Evolutionary conservation across 2,888 invertebrate genomes (phyloP).

Genomic region (Oxystoma pomonae): DNA sequence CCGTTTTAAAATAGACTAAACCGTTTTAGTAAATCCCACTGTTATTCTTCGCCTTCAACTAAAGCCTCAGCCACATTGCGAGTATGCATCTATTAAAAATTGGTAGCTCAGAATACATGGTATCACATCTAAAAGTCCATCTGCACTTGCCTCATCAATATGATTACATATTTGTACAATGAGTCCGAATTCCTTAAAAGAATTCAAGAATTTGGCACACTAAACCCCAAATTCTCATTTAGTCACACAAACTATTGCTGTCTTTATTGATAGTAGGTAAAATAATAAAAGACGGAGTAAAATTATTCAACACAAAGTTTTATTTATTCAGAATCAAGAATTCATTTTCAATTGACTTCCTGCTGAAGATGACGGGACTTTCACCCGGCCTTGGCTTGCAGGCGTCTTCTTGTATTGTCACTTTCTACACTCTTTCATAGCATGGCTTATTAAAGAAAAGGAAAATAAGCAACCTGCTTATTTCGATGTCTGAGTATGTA

Average conservation of each 20-base stretch:
- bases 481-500: too few species aligned
- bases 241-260: too few species aligned
- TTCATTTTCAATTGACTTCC: neutral
- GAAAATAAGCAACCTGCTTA: too few species aligned
- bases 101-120: too few species aligned
- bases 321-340: neutral
- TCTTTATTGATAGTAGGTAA: too few species aligned
- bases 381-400: constrained; percentile 17
- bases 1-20: too few species aligned
- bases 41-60: too few species aligned
- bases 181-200: neutral
- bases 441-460: too few species aligned
- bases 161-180: neutral
- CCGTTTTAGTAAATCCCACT: too few species aligned
- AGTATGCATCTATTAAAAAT: too few species aligned
- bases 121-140: neutral
- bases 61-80: too few species aligned
- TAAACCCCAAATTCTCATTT: too few species aligned
- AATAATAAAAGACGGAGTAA: neutral
- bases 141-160: neutral
- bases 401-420: constrained; percentile 6
- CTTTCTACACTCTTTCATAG: constrained; percentile 12
- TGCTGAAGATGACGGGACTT: constrained; percentile 12
- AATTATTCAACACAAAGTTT: constrained; percentile 3
- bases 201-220: neutral